These are phyloP conservation scores for Poicephalus meyeri DNA, from an alignment of 2,113 vertebrate genomes.

Conservation along the genomic window DNA sequence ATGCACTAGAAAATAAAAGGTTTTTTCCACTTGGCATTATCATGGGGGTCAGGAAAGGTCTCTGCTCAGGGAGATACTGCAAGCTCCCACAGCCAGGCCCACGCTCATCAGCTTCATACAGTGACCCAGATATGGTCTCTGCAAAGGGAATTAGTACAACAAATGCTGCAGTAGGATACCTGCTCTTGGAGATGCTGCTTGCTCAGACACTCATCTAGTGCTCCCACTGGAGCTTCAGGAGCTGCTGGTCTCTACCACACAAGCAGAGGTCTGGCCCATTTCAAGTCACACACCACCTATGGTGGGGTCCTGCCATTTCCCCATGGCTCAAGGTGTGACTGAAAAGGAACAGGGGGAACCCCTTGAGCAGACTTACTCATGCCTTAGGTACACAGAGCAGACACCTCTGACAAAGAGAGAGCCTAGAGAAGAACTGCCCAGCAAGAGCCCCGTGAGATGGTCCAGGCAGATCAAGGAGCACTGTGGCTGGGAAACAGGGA, in stretches of 20 bases:
- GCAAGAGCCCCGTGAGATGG: not conserved
- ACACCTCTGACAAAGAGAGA: not conserved
- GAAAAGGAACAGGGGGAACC: not conserved
- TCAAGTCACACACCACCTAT: not conserved
- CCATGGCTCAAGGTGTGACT: not conserved
- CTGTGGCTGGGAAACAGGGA: not conserved
- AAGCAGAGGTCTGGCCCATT: not conserved
- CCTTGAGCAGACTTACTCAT: not conserved
- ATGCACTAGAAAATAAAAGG: not conserved
- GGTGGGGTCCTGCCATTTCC: not conserved
- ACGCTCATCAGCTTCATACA: rapidly evolving
- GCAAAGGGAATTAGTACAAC: not conserved
- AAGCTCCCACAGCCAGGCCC: not conserved
- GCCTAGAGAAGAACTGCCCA: not conserved
- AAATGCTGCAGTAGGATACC: not conserved
- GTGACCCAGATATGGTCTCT: not conserved
- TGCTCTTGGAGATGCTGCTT: not conserved
- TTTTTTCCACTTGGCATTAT: not conserved
- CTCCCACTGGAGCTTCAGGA: not conserved
- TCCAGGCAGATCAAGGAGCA: not conserved
- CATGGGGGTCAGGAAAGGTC: not conserved
- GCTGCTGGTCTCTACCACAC: not conserved
- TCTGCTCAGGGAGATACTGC: not conserved
- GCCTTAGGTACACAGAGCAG: not conserved
- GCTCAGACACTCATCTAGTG: rapidly evolving